Percentiles rank a stretch among this genome's conserved stretches.
These are phyloP conservation scores for Ips nitidus DNA, from an alignment of 1,140 invertebrate species.

Conservation along the genomic window DNA sequence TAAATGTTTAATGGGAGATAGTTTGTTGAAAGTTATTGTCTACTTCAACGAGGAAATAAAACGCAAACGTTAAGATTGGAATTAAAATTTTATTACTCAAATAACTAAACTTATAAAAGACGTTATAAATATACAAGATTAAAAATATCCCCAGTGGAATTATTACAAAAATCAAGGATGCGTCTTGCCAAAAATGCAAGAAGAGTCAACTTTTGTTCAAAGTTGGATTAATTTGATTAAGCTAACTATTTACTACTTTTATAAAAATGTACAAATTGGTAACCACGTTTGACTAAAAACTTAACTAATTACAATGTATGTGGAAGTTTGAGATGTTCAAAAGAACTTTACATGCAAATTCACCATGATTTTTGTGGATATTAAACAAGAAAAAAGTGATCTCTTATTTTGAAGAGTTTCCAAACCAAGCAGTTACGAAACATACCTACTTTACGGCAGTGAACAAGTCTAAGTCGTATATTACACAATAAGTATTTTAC, in stretches of 20 bases:
- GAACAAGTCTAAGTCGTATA: neutral
- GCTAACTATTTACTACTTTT: slow-evolving; percentile 29
- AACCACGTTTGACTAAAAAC: slow-evolving; percentile 46
- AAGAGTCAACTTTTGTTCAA: slow-evolving; percentile 13
- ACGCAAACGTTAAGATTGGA: slow-evolving; percentile 18
- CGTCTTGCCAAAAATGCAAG: slow-evolving; percentile 34
- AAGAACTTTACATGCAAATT: too few species aligned
- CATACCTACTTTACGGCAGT: slow-evolving; percentile 3
- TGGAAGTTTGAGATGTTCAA: too few species aligned
- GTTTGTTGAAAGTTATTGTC: neutral
- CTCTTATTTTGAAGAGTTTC: too few species aligned
- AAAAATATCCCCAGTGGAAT: slow-evolving; percentile 20
- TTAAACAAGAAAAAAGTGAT: too few species aligned
- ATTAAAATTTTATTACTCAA: slow-evolving; percentile 31
- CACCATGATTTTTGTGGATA: too few species aligned
- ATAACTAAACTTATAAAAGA: slow-evolving; percentile 27
- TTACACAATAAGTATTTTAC: neutral
- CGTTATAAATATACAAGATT: slow-evolving; percentile 31
- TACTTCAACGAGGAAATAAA: slow-evolving; percentile 14
- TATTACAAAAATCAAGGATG: slow-evolving; percentile 24
- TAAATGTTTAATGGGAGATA: neutral
- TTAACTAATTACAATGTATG: neutral
- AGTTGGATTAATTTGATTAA: slow-evolving; percentile 26
- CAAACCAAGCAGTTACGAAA: too few species aligned
- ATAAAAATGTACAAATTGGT: slow-evolving; percentile 42